Base-by-base conservation (phyloP, 2,888 invertebrate species). In the Thymelicus acteon region DNA sequence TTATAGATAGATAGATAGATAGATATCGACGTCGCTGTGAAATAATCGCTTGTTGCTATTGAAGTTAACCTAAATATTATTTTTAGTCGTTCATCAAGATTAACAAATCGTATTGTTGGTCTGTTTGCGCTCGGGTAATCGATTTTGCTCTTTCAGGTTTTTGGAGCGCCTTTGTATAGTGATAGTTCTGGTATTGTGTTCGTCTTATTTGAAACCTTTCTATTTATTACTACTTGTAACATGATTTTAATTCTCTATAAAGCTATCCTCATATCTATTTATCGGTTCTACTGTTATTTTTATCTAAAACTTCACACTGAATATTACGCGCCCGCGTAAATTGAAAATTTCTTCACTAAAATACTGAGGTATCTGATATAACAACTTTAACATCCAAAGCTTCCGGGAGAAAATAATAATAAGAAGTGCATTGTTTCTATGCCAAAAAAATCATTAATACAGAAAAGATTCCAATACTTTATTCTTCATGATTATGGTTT, bases 11-110 rank as follows among this genome's bases (percentile, higher is more conserved):
- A 76, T 77, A 75, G 76, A 76, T 76, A 79, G 80, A 82, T 52
- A 64, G 49, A 12, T 19, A 19, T 79, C 77, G 65, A 68, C 60
- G 63, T 71, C 54, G 48, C 44, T 68, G 40, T 73, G 67, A 67
- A 73, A 61, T 74, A 72, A 74, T 80, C 80, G 82, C 77, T 80
- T 73, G 72, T 77, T 76, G 71, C 73, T 76, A 80, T 81, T 80
- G 79, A 80, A 79, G 76, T 82, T 81, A 82, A 83, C 83, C 81
- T 82, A 83, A 82, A 84, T 83, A 81, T 75, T 75, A 76, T 79
- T 81, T 80, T 78, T 78, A 79, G 76, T 78, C 61, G 65, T 70
- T 68, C 70, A 72, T 74, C 74, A 67, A 74, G 72, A 75, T 75
- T 69, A 73, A 63, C 71, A 66, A 71, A 71, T 71, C 48, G 63